These are phyloP conservation scores for Allolobophora icterica DNA, from an alignment of 2,888 invertebrate genomes.

Conservation along the genomic window DNA sequence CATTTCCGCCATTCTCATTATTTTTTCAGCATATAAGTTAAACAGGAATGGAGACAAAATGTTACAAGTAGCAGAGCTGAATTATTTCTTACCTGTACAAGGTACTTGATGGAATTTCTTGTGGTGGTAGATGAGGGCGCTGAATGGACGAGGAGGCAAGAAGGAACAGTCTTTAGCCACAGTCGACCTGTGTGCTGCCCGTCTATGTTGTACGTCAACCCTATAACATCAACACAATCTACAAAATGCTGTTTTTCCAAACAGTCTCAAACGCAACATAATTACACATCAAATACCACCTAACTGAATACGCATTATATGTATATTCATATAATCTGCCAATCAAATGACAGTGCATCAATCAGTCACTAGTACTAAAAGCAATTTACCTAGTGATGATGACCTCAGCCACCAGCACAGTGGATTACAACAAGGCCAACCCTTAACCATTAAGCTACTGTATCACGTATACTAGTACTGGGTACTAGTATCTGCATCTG, in stretches of 20 bases:
- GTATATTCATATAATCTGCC: neutral
- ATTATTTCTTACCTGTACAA: neutral
- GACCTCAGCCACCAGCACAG: neutral
- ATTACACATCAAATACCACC: neutral
- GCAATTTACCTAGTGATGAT: neutral
- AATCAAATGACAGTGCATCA: too few relatives aligned
- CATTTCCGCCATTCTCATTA: too few relatives aligned
- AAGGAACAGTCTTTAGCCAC: neutral
- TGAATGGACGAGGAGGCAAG: neutral
- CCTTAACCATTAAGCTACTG: too few relatives aligned
- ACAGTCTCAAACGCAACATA: neutral
- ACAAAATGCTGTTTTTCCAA: neutral
- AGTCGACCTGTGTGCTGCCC: neutral
- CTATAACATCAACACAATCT: neutral
- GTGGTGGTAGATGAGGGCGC: neutral
- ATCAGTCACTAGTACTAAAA: neutral
- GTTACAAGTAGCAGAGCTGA: neutral
- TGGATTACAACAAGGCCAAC: too few relatives aligned
- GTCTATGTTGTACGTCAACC: neutral
- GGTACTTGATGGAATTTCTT: neutral
- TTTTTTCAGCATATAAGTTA: too few relatives aligned
- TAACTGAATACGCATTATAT: neutral
- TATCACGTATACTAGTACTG: neutral
- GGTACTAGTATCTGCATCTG: neutral
- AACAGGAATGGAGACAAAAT: too few relatives aligned